A percentile compares a stretch with the other conserved stretches of the same genome.
Evolutionary conservation across 2,113 vertebrate species (phyloP).

Genomic region (Brachypteracias leptosomus): DNA sequence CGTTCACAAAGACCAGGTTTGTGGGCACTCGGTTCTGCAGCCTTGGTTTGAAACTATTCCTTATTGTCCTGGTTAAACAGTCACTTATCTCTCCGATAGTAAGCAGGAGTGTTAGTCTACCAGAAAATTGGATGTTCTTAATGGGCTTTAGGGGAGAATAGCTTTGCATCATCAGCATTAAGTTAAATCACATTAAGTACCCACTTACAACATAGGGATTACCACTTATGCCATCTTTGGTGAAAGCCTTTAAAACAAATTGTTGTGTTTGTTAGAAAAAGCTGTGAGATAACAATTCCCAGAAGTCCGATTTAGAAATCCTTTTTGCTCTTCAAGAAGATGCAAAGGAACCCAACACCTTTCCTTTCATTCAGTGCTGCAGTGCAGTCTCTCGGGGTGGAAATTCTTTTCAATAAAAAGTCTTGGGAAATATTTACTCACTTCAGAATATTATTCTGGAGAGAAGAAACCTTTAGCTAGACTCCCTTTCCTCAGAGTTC

Average conservation of each 20-base stretch:
- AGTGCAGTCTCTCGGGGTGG: not conserved
- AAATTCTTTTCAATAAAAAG: not conserved
- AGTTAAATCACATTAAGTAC: conserved; percentile 52
- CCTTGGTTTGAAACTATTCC: not conserved
- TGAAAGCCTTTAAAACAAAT: conserved; percentile 69
- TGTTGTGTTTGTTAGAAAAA: conserved; percentile 55
- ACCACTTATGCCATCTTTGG: conserved; percentile 58
- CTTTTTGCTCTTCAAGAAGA: conserved; percentile 26
- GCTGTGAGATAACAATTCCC: conserved; percentile 51
- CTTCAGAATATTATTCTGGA: not conserved
- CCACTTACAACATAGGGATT: conserved; percentile 50
- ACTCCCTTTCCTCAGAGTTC: not conserved
- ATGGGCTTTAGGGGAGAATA: conserved; percentile 51
- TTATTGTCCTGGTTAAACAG: conserved; percentile 38
- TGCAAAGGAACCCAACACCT: not conserved
- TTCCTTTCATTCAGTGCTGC: not conserved
- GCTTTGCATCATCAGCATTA: conserved; percentile 57
- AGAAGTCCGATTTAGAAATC: conserved; percentile 43
- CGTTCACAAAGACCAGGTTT: not conserved
- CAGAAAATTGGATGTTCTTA: conserved; percentile 62
- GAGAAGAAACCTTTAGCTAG: not conserved
- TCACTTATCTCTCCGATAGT: conserved; percentile 40
- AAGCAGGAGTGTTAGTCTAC: conserved; percentile 45
- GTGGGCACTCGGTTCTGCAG: not conserved
- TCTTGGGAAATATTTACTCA: not conserved